A percentile compares a stretch with the other conserved stretches of the same genome.
Evolutionary conservation across 1,140 invertebrate genomes (phyloP).

Genomic region (Trichoplusia ni): DNA sequence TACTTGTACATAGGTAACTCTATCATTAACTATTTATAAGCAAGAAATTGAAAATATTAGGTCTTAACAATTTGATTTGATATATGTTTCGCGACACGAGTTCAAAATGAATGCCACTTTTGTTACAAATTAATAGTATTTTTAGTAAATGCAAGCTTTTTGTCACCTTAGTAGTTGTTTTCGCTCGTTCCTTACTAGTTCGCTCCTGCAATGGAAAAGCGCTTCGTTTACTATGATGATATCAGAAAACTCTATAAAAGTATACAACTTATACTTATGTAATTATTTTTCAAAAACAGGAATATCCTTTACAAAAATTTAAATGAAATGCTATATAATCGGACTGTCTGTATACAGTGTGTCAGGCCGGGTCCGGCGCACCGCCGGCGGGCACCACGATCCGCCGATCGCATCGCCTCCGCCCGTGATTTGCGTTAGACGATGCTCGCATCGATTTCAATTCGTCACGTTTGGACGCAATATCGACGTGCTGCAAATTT

Average conservation of each 20-base stretch:
- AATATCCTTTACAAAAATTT: not conserved
- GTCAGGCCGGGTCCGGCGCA: not conserved
- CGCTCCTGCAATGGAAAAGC: too few species aligned
- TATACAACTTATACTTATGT: too few species aligned
- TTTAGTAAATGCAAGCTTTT: too few species aligned
- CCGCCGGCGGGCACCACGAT: slow-evolving; percentile 42
- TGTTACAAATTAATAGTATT: too few species aligned
- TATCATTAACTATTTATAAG: slow-evolving; percentile 13
- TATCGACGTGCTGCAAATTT: slow-evolving; percentile 44
- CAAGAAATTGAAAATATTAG: not conserved
- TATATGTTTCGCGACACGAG: too few species aligned
- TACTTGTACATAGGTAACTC: not conserved
- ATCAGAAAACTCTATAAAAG: too few species aligned
- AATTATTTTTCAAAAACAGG: too few species aligned
- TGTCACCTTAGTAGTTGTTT: too few species aligned
- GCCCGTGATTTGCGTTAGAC: slow-evolving; percentile 49
- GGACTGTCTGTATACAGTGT: slow-evolving; percentile 30
- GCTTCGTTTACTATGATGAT: too few species aligned
- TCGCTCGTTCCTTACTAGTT: too few species aligned
- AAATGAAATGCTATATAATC: not conserved
- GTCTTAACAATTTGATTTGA: not conserved
- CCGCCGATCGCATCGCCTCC: slow-evolving; percentile 38
- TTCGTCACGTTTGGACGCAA: slow-evolving; percentile 48
- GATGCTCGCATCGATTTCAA: slow-evolving; percentile 51
- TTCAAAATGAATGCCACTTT: too few species aligned